These are phyloP conservation scores for Balanococcus diminutus DNA, from an alignment of 2,888 invertebrate species.

Conservation along the genomic window DNA sequence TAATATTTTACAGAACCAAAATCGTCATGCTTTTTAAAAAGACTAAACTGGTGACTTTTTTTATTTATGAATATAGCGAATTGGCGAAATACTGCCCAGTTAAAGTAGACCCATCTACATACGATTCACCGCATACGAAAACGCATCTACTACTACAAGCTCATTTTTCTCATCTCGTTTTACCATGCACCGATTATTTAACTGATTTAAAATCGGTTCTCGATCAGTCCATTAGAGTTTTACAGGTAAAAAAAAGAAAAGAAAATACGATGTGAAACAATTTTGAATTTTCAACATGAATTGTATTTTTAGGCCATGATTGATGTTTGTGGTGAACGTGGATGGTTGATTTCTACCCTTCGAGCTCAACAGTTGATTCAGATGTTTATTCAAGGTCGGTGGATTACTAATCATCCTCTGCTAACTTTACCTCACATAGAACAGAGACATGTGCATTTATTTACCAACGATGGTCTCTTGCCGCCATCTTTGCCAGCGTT, in stretches of 20 bases:
- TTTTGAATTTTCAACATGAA: neutral
- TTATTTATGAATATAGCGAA: slow-evolving; percentile 68
- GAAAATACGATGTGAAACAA: neutral
- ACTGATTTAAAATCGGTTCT: slow-evolving; percentile 96
- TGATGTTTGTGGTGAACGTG: slow-evolving; percentile 87
- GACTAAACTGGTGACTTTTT: neutral
- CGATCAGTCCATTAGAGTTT: slow-evolving; percentile 92
- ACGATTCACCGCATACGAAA: slow-evolving; percentile 94
- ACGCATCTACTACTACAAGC: slow-evolving; percentile 92
- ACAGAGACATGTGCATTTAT: slow-evolving; percentile 68
- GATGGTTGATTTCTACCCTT: slow-evolving; percentile 84
- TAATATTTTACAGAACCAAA: too few species aligned
- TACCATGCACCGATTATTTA: slow-evolving; percentile 92
- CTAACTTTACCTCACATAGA: slow-evolving; percentile 79
- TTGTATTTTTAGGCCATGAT: slow-evolving; percentile 85
- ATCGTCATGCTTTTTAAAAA: too few species aligned
- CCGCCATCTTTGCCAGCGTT: slow-evolving; percentile 32
- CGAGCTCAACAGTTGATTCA: slow-evolving; percentile 82
- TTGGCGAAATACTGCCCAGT: slow-evolving; percentile 78
- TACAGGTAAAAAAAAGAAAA: slow-evolving; percentile 70
- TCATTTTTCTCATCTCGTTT: slow-evolving; percentile 79
- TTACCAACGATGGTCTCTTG: slow-evolving; percentile 60
- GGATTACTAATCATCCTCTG: slow-evolving; percentile 78
- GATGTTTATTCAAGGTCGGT: slow-evolving; percentile 88
- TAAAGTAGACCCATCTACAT: slow-evolving; percentile 73